Evolutionary conservation across 2,888 invertebrate genomes (phyloP), one percentile per base, ranked within the genome.

Genomic region (Tachina lurida): DNA sequence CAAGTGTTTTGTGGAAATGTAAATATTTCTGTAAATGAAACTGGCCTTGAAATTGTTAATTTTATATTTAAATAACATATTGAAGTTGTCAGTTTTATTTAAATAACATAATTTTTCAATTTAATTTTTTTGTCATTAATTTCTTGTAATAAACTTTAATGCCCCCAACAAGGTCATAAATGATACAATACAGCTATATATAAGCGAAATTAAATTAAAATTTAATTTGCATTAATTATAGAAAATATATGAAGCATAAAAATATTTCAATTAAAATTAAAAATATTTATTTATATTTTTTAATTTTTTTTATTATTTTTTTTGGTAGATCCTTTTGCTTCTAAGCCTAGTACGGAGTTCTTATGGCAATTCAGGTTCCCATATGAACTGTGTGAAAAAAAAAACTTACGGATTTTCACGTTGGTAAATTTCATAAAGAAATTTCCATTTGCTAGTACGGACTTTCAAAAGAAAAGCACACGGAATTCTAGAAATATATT

Each of bases 31-130:
- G 52, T 5, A 74, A 75, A 45, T 73, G 45, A 15, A 78, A 84
- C 60, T 68, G 60, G 15, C 83, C 77, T 47, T 84, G 73, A 77
- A 77, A 60, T 84, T 71, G 58, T 84, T 78, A 78, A 78, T 71
- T 77, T 76, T 43, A 31, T 77, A 19, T 45, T 56, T 47, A 67
- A 79, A 54, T 19, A 43, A 56, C 56, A 83, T 83, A 76, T 73
- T 83, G 77, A 77, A 83, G 77, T 65, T 77, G 83, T 77, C 60
- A 45, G 67, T 52, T 77, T 77, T 78, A 63, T 78, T 84, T 54
- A 68, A 73, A 74, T 68, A 47, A 60, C 71, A 83, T 19, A 3
- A 31, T 62, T 52, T 60, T 84, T 67, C 54, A 54, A 68, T 74
- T n/a, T 54, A 47, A 45, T 62, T 52, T 77, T 71, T 43, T 19